These are phyloP conservation scores for Scaeva pyrastri DNA, from an alignment of 2,888 invertebrate species.

Conservation along the genomic window DNA sequence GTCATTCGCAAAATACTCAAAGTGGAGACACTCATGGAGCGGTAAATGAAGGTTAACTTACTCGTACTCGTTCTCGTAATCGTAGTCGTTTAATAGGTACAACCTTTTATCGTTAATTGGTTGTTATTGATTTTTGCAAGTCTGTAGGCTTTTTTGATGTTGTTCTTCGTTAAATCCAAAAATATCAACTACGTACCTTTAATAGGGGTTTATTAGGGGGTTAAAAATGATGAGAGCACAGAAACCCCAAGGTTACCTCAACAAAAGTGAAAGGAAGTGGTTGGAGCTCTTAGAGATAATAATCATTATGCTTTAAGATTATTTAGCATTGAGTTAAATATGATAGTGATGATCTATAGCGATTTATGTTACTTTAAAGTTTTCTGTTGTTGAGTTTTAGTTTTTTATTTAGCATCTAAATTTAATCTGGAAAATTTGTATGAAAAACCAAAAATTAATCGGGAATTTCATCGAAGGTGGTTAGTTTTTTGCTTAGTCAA, in stretches of 20 bases:
- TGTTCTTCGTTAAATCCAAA: too few relatives aligned
- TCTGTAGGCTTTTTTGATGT: background rate
- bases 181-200: background rate
- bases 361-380: background rate
- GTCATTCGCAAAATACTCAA: background rate
- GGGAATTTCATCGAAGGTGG: too few relatives aligned
- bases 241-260: constrained; percentile 9
- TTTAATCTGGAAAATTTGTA: too few relatives aligned
- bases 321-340: background rate
- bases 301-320: background rate
- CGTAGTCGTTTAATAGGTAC: too few relatives aligned
- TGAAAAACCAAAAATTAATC: too few relatives aligned
- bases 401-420: background rate
- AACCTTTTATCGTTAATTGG: constrained; percentile 50
- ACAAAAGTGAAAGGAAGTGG: background rate
- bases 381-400: background rate
- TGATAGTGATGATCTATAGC: background rate
- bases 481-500: too few relatives aligned
- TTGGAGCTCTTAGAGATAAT: background rate
- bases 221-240: background rate
- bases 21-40: background rate
- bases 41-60: constrained; percentile 53
- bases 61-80: too few relatives aligned
- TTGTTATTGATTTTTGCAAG: constrained; percentile 63
- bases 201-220: background rate